Conservation (phyloP, 2,797 vertebrate genomes). For the Sebastes cheni region DNA sequence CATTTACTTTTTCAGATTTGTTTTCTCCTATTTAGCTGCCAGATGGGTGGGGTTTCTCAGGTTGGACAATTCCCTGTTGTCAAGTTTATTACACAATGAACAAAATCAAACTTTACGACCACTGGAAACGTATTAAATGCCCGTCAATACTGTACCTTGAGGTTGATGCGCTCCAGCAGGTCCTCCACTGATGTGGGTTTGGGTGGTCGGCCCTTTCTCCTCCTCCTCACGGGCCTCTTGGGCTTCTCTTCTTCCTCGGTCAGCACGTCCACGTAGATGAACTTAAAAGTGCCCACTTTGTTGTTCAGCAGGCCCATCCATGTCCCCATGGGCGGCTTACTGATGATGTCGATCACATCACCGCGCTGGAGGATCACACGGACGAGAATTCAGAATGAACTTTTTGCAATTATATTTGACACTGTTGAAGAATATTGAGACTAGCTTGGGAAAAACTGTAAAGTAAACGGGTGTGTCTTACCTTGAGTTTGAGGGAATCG, state of each 20-base stretch:
- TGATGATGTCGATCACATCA: constrained; percentile 98
- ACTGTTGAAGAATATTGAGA: no score
- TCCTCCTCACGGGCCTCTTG: constrained; percentile 90
- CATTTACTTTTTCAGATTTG: neutral
- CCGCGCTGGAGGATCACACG: constrained; percentile 83
- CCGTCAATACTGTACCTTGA: constrained; percentile 80
- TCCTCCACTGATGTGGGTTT: constrained; percentile 98
- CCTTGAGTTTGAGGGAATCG: constrained; percentile 98
- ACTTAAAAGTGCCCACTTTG: constrained; percentile 99
- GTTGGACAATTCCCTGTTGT: neutral
- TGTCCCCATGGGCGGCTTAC: constrained; percentile 98
- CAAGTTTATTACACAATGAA: neutral
- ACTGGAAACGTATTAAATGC: neutral
- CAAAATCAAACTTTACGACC: neutral
- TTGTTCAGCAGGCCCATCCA: constrained; percentile 99
- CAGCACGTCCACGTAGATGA: constrained; percentile 98
- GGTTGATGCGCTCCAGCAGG: constrained; percentile 94
- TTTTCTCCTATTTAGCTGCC: neutral
- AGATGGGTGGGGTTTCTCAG: neutral
- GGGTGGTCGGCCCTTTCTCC: constrained; percentile 90
- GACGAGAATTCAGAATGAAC: neutral
- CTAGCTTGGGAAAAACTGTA: neutral
- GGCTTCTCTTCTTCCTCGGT: constrained; percentile 96
- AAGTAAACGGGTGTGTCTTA: constrained; percentile 31
- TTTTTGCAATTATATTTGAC: neutral